Conservation (phyloP, 1,140 invertebrate genomes). For the Caenorhabditis remanei region DNA sequence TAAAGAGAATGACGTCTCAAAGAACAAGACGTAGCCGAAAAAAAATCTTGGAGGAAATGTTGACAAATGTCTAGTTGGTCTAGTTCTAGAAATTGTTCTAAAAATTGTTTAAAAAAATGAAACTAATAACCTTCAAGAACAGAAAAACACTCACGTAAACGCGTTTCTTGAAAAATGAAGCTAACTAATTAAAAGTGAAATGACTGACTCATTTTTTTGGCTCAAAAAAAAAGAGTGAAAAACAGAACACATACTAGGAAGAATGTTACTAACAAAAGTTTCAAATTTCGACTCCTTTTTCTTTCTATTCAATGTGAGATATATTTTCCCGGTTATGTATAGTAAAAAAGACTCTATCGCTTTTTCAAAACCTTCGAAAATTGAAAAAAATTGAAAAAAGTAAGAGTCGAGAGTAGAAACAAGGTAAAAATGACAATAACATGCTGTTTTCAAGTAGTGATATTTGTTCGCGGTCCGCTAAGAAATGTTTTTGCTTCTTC, state of each 20-base stretch:
- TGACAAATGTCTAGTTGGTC: too few species aligned
- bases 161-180: not conserved
- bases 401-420: not conserved
- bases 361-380: not conserved
- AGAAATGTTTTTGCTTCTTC: conserved; percentile 17
- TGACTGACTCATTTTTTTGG: not conserved
- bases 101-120: too few species aligned
- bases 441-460: not conserved
- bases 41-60: too few species aligned
- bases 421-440: not conserved
- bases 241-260: not conserved
- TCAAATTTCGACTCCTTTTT: not conserved
- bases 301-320: not conserved
- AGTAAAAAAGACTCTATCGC: too few species aligned
- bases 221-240: not conserved
- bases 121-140: not conserved
- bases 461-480: not conserved
- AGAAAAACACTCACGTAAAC: not conserved
- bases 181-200: not conserved
- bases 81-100: not conserved
- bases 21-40: too few species aligned
- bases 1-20: too few species aligned
- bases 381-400: not conserved
- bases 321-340: too few species aligned
- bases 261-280: not conserved